Evolutionary conservation across 2,888 invertebrate genomes (phyloP), one percentile per base, ranked within the genome.

Genomic region (Dicranocentrus wangi): DNA sequence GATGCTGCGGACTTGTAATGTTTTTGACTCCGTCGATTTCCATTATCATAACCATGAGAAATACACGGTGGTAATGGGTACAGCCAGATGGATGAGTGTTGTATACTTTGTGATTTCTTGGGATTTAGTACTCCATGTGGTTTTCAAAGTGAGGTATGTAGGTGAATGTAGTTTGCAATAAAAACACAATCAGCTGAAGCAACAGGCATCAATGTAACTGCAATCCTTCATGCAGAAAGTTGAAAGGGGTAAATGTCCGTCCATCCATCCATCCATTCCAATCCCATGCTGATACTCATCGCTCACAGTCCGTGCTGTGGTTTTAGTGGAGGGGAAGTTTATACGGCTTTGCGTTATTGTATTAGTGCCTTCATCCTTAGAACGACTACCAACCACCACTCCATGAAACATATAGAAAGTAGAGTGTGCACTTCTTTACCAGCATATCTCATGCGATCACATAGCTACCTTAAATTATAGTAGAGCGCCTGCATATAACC

Each of bases 181-280:
- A 55, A 21, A 55, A 19, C 21, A 21, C 21, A 55, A 63, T 23
- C 42, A 63, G 43, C 42, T 42, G 42, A 63, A 43, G 63, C 27
- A 28, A 19, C 42, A 63, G 63, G 23, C 66, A 27, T 47, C 25
- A 43, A 42, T 47, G 19, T 42, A 66, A 47, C 53, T 47, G 55
- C 17, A 27, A 53, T 66, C 58, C 81, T 55, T 81, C 81, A 75
- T 76, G 81, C 76, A 81, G 76, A 66, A 81, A 61, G 58, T 65
- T 81, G 60, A 79, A 76, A 76, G 81, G 65, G 81, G 81, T 81
- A 81, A 81, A 81, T 81, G 81, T 75, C 81, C 81, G 81, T 65
- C 43, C 71, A 68, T 77, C 69, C 77, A 70, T 81, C 61, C 42
- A 60, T 70, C 55, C 70, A 63, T 72, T 73, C 61, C 19, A 72